These are phyloP conservation scores for Dasysyrphus albostriatus DNA, from an alignment of 2,888 invertebrate species.

Conservation along the genomic window DNA sequence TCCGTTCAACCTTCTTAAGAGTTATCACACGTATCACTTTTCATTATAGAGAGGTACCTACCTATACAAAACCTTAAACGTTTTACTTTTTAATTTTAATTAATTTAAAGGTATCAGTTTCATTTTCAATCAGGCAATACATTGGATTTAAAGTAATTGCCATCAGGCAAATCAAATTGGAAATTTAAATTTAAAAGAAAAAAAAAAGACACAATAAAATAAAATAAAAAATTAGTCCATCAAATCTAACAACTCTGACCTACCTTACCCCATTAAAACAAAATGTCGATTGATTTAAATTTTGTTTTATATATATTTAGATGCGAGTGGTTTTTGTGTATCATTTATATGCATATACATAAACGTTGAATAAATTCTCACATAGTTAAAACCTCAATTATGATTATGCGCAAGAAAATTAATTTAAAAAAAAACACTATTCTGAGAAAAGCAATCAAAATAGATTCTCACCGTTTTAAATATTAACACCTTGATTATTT, in stretches of 20 bases:
- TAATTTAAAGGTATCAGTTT: constrained; percentile 6
- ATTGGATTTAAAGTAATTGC: background rate
- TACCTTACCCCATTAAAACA: background rate
- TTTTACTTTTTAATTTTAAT: background rate
- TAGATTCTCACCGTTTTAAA: background rate
- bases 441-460: constrained; percentile 14
- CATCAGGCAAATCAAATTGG: background rate
- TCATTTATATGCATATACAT: constrained; percentile 16
- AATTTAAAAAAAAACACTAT: background rate
- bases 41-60: background rate
- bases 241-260: background rate
- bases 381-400: constrained; percentile 18
- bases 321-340: background rate
- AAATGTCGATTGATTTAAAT: constrained; percentile 1
- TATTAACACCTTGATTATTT: constrained; percentile 1
- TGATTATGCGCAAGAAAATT: constrained; percentile 26
- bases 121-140: constrained; percentile 1
- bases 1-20: background rate
- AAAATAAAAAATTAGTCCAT: constrained; percentile 9
- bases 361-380: constrained; percentile 17
- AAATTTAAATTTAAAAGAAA: background rate
- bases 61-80: background rate
- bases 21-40: background rate
- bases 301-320: background rate
- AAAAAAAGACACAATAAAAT: background rate